phyloP scores from a whole-genome alignment of 1,140 invertebrate species.

The Drosophila arawakana region DNA sequence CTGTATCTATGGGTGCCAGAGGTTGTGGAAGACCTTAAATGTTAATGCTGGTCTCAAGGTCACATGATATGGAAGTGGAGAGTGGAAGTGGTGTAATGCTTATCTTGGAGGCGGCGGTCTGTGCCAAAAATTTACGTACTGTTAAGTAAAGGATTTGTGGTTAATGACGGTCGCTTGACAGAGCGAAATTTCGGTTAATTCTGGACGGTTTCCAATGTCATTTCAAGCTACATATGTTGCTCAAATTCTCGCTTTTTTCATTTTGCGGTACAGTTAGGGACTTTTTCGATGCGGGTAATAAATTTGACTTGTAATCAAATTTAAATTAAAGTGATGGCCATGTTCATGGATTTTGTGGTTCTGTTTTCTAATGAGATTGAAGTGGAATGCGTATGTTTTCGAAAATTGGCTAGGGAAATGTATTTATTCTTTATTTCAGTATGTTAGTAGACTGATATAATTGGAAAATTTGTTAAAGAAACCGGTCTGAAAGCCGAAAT shows the following conservation, averaged over 20 bases:
- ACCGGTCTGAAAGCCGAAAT: no score
- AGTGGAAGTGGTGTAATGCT: conserved; percentile 31
- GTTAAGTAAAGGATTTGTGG: conserved; percentile 82
- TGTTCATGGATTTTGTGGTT: conserved; percentile 11
- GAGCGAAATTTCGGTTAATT: conserved; percentile 12
- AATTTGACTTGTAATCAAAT: conserved; percentile 78
- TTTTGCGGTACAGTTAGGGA: conserved; percentile 12
- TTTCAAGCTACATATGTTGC: conserved; percentile 64
- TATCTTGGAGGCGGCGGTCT: conserved; percentile 63
- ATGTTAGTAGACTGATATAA: no score
- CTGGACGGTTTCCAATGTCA: conserved; percentile 37
- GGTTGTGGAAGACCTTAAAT: conserved; percentile 37
- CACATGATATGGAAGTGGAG: conserved; percentile 68
- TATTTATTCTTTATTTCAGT: not conserved
- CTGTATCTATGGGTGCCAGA: conserved; percentile 12
- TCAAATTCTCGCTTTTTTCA: conserved; percentile 2
- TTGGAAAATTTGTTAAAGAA: not conserved
- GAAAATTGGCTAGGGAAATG: not conserved
- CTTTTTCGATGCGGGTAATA: conserved; percentile 66
- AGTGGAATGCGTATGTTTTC: conserved; percentile 9
- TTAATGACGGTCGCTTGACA: conserved; percentile 72
- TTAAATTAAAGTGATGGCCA: conserved; percentile 68
- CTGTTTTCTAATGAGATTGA: conserved; percentile 11
- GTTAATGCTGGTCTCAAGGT: conserved; percentile 65
- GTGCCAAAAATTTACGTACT: conserved; percentile 79